These are phyloP conservation scores for Eristalis tenax DNA, from an alignment of 2,888 invertebrate genomes.

Conservation along the genomic window DNA sequence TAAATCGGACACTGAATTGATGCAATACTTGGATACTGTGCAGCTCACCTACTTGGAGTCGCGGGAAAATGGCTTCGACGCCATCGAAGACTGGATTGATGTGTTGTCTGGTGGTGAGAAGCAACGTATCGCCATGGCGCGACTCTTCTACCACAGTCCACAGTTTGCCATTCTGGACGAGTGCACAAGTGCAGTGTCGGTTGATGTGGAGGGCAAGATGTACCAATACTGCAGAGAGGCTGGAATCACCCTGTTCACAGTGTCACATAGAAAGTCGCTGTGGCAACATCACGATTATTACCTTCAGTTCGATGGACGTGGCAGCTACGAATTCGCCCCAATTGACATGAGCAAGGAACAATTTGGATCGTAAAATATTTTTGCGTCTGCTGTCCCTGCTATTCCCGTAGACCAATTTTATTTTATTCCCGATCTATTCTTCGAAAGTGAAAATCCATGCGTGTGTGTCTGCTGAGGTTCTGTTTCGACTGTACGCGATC, in stretches of 20 bases:
- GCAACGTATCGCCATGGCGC: constrained; percentile 98
- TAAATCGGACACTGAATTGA: constrained; percentile 89
- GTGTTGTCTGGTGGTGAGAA: constrained; percentile 99
- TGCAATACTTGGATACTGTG: constrained; percentile 89
- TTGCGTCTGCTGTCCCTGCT: neutral
- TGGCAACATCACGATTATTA: constrained; percentile 99
- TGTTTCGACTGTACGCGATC: neutral
- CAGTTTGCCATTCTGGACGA: constrained; percentile 99
- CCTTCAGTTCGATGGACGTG: constrained; percentile 97
- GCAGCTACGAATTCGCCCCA: constrained; percentile 91
- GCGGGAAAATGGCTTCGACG: constrained; percentile 94
- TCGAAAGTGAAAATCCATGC: constrained; percentile 12
- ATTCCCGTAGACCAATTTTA: constrained; percentile 52
- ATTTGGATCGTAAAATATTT: constrained; percentile 90
- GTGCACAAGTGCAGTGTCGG: constrained; percentile 98
- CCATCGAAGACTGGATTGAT: constrained; percentile 99
- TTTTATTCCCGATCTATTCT: constrained; percentile 33
- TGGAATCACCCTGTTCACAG: constrained; percentile 95
- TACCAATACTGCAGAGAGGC: constrained; percentile 95
- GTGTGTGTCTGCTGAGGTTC: neutral
- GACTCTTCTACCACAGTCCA: constrained; percentile 97
- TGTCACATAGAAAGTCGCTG: constrained; percentile 97
- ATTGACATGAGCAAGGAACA: constrained; percentile 94
- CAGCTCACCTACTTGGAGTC: constrained; percentile 92
- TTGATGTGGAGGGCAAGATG: constrained; percentile 99